Conservation (phyloP, 2,113 vertebrate species). For the Cynocephalus volans region DNA sequence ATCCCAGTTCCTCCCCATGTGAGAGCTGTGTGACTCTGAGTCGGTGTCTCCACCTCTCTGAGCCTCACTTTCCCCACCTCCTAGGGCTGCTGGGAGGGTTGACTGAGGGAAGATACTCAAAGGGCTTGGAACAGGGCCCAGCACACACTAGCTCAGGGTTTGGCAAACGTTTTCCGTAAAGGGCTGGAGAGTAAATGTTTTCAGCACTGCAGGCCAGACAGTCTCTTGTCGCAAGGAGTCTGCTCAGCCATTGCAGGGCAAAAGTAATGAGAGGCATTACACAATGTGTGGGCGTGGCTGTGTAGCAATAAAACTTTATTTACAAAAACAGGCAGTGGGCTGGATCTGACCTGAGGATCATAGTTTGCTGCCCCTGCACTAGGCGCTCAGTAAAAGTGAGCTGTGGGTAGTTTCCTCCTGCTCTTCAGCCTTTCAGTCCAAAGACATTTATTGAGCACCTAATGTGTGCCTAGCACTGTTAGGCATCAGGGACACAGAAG, state of each 20-base stretch:
- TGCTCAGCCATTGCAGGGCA: background rate
- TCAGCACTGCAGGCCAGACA: background rate
- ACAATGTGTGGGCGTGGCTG: rapidly evolving
- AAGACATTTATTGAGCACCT: background rate
- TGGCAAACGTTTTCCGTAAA: background rate
- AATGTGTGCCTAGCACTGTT: background rate
- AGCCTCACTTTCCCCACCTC: background rate
- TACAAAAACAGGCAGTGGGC: background rate
- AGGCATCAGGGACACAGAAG: background rate
- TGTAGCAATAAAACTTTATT: constrained; percentile 32
- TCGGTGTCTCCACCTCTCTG: background rate
- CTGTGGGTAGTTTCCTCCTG: background rate
- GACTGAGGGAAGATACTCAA: background rate
- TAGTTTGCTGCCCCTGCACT: too few species aligned
- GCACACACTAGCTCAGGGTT: background rate
- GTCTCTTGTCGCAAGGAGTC: background rate
- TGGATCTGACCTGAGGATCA: rapidly evolving
- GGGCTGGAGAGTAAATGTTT: background rate
- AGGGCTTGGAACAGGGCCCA: background rate
- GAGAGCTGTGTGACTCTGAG: background rate
- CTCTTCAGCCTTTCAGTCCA: background rate
- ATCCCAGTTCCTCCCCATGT: background rate
- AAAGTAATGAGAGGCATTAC: background rate
- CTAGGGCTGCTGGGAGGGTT: background rate
- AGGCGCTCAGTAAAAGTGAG: background rate